Evolutionary conservation across 37 sponge, comb jelly and placozoan species (phyloP).

Genomic region (Mnemiopsis leidyi): DNA sequence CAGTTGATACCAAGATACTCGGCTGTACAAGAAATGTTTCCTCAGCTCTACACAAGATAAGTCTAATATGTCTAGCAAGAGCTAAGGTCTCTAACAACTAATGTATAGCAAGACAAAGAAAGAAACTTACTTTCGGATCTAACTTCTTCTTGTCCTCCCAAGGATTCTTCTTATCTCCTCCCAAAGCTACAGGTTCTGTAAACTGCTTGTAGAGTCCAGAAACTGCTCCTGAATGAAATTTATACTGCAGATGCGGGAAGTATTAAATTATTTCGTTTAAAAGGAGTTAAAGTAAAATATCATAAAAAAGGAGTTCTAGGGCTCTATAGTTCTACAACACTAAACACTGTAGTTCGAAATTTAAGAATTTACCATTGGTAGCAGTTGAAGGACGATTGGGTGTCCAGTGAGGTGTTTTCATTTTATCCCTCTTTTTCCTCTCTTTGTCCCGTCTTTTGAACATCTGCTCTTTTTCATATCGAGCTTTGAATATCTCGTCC

Average conservation of each 20-base stretch:
- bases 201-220: constrained; percentile 54
- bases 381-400: constrained; percentile 51
- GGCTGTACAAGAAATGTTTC: too few relatives aligned
- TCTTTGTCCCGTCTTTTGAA: constrained; percentile 74
- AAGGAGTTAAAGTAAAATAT: too few relatives aligned
- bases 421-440: constrained; percentile 72
- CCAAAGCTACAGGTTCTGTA: constrained; percentile 46
- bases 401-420: constrained; percentile 57
- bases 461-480: constrained; percentile 77
- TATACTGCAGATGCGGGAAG: too few relatives aligned
- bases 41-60: too few relatives aligned
- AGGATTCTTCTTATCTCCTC: constrained; percentile 33
- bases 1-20: too few relatives aligned
- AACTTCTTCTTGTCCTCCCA: constrained; percentile 68
- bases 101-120: too few relatives aligned
- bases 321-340: too few relatives aligned
- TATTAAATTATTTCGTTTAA: too few relatives aligned
- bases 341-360: too few relatives aligned
- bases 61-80: too few relatives aligned
- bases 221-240: constrained; percentile 55
- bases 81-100: too few relatives aligned
- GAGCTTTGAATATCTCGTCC: constrained; percentile 82
- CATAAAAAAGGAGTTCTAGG: too few relatives aligned
- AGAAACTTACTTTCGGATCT: constrained; percentile 5
- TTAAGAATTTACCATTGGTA: neutral